A percentile compares a stretch with the other conserved stretches of the same genome.
Conservation (phyloP, 1,140 invertebrate genomes). For the Ceratosolen solmsi region DNA sequence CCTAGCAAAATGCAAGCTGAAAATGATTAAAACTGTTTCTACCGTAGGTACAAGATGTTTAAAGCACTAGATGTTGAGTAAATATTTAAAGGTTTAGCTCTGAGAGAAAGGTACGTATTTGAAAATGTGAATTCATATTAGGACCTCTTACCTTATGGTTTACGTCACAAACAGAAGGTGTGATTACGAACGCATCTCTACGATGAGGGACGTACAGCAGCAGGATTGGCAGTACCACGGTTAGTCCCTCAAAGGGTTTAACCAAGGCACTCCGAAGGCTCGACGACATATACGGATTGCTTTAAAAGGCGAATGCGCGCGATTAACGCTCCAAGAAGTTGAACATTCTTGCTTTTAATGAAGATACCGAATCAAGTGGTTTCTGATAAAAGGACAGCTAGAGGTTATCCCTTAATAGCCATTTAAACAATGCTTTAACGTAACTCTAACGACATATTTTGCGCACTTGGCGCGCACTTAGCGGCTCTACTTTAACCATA, state of each 20-base stretch:
- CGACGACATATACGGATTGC: background rate
- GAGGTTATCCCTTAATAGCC: background rate
- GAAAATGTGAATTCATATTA: slow-evolving; percentile 21
- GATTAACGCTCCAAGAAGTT: background rate
- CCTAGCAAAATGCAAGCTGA: background rate
- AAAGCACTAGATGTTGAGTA: too few species aligned
- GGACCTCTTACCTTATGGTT: slow-evolving; percentile 41
- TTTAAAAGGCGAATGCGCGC: background rate
- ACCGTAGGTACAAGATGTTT: too few species aligned
- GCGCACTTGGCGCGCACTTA: background rate
- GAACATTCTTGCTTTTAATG: slow-evolving; percentile 32
- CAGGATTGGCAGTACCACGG: slow-evolving; percentile 5
- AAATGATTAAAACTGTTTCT: too few species aligned
- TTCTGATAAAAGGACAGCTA: background rate
- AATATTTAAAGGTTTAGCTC: too few species aligned
- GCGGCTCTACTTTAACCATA: background rate
- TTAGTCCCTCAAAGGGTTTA: background rate
- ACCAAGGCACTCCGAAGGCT: background rate
- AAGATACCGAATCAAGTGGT: slow-evolving; percentile 22
- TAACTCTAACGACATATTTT: slow-evolving; percentile 3
- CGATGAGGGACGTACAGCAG: slow-evolving; percentile 29
- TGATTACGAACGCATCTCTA: slow-evolving; percentile 13
- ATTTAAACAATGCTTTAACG: slow-evolving; percentile 9
- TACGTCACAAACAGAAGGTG: background rate
- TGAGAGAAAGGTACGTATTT: too few species aligned